Percentiles rank a stretch among this genome's conserved stretches.
phyloP scores from a whole-genome alignment of 2,113 vertebrate genomes.

The Chaetodon auriga region DNA sequence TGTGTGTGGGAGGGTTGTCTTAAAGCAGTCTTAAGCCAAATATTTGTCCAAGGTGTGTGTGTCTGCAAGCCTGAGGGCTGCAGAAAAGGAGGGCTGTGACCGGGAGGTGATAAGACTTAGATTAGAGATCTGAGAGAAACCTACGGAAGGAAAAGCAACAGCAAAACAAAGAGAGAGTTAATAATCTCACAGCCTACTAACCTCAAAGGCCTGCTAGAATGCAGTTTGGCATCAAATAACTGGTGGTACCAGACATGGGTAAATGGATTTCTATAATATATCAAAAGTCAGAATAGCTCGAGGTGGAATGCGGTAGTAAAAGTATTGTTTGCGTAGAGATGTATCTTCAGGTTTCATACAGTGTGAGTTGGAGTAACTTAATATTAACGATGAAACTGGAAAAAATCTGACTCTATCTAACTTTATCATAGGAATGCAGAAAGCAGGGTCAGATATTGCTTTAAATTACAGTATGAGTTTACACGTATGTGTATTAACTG shows the following conservation, averaged over 20 bases:
- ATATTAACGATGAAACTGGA: neutral
- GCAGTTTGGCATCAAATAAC: conserved; percentile 75
- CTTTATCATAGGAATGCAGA: neutral
- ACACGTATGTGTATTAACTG: too few species aligned
- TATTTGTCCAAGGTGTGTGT: conserved; percentile 80
- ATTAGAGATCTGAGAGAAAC: conserved; percentile 81
- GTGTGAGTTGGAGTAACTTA: neutral
- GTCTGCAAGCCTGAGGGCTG: conserved; percentile 61
- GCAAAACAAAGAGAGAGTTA: conserved; percentile 80
- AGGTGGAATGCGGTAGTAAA: conserved; percentile 42
- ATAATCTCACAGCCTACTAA: conserved; percentile 79
- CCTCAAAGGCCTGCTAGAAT: conserved; percentile 59
- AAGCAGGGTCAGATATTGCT: neutral
- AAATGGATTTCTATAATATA: conserved; percentile 53
- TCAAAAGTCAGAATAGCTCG: conserved; percentile 29
- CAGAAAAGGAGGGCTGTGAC: conserved; percentile 70
- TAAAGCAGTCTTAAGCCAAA: conserved; percentile 71
- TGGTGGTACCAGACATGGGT: conserved; percentile 73
- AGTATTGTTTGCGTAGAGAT: conserved; percentile 39
- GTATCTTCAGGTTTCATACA: conserved; percentile 14
- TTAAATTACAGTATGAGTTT: neutral
- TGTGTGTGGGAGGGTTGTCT: conserved; percentile 49
- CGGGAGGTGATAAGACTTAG: conserved; percentile 76
- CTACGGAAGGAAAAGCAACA: conserved; percentile 71
- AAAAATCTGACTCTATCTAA: neutral